Percentiles rank a stretch among this genome's conserved stretches.
Evolutionary conservation across 2,113 vertebrate species (phyloP).

Genomic region (Acanthisitta chloris): DNA sequence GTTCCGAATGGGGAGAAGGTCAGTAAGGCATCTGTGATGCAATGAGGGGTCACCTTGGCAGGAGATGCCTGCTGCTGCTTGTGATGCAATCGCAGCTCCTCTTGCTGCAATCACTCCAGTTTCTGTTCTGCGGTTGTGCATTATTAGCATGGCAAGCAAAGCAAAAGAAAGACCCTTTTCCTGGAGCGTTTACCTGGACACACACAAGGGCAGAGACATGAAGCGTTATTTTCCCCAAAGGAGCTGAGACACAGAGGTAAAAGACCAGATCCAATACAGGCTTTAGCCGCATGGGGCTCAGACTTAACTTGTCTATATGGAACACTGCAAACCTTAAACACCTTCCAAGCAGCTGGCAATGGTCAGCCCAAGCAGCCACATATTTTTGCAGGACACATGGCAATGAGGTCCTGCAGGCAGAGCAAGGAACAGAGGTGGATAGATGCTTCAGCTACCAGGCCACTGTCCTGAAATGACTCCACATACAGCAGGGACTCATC

Average conservation of each 20-base stretch:
- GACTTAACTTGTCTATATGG: neutral
- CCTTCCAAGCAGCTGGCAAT: neutral
- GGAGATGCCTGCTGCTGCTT: neutral
- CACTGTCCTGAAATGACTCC: neutral
- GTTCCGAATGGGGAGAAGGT: neutral
- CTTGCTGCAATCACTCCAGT: accelerated
- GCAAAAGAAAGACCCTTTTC: neutral
- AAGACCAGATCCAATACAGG: neutral
- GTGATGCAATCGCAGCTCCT: accelerated
- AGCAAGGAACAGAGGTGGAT: neutral
- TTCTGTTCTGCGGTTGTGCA: neutral
- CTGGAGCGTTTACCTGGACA: neutral
- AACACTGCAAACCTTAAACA: neutral
- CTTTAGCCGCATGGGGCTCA: neutral
- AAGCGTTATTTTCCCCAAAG: neutral
- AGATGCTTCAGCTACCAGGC: neutral
- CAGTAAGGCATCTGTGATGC: neutral
- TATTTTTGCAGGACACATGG: neutral
- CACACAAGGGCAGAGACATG: neutral
- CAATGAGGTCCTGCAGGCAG: neutral
- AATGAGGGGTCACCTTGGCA: neutral
- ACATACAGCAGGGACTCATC: neutral
- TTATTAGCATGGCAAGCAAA: neutral
- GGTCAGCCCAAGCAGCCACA: neutral
- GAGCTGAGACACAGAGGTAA: neutral